These are phyloP conservation scores for Dasysyrphus albostriatus DNA, from an alignment of 2,888 invertebrate genomes.

Conservation along the genomic window DNA sequence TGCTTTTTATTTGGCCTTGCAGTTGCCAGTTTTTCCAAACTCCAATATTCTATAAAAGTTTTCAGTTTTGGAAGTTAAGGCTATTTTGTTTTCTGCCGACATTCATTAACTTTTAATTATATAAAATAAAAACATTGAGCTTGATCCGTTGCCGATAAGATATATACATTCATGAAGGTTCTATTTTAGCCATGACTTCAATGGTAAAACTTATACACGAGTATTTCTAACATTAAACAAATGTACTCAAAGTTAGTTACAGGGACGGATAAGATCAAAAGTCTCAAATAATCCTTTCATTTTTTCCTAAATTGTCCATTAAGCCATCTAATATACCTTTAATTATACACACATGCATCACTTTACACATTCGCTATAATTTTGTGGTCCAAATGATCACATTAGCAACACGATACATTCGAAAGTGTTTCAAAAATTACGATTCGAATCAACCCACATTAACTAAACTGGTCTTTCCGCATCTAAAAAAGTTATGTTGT, in stretches of 20 bases:
- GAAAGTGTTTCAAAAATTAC: slow-evolving; percentile 60
- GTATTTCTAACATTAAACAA: neutral
- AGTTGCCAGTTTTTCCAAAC: too few relatives aligned
- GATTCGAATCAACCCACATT: slow-evolving; percentile 32
- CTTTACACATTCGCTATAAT: neutral
- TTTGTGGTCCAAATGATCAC: slow-evolving; percentile 29
- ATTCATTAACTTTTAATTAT: too few relatives aligned
- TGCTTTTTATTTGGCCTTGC: too few relatives aligned
- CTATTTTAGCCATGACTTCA: neutral
- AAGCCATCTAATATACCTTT: neutral
- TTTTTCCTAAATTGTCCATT: slow-evolving; percentile 13
- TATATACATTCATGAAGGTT: neutral
- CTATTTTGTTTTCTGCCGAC: too few relatives aligned
- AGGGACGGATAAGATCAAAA: neutral
- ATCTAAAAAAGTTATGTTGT: neutral
- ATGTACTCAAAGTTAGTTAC: neutral
- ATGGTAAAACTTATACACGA: neutral
- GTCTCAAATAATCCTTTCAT: neutral
- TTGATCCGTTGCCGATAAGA: too few relatives aligned
- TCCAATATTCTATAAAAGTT: too few relatives aligned
- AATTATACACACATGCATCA: slow-evolving; percentile 4
- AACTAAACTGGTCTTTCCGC: slow-evolving; percentile 41
- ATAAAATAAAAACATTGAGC: too few relatives aligned
- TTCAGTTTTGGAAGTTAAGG: too few relatives aligned
- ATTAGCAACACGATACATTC: slow-evolving; percentile 55